These are phyloP conservation scores for Callospermophilus lateralis DNA, from an alignment of 2,113 vertebrate genomes.

Conservation along the genomic window DNA sequence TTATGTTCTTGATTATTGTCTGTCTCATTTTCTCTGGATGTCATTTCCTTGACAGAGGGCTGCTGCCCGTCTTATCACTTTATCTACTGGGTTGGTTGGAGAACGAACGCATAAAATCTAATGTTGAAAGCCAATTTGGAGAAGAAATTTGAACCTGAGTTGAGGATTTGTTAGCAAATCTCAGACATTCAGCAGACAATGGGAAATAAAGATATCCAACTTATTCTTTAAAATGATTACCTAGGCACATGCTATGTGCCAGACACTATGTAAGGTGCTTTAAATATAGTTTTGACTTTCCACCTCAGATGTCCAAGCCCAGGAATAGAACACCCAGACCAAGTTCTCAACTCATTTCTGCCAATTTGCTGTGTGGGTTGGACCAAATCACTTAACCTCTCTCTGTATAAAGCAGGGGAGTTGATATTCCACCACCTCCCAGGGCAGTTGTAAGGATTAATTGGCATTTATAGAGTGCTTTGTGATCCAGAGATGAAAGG, in stretches of 20 bases:
- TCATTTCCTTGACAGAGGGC: neutral
- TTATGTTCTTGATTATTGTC: neutral
- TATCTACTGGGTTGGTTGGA: neutral
- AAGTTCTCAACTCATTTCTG: slow-evolving; percentile 1
- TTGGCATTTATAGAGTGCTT: slow-evolving; percentile 76
- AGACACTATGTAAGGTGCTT: neutral
- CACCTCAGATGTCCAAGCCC: neutral
- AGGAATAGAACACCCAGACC: neutral
- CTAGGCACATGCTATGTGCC: neutral
- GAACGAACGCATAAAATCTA: neutral
- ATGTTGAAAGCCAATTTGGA: neutral
- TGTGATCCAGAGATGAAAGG: slow-evolving; percentile 81
- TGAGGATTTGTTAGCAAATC: neutral
- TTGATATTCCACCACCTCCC: slow-evolving; percentile 26
- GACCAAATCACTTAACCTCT: slow-evolving; percentile 42
- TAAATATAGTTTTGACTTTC: neutral
- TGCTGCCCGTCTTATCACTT: neutral
- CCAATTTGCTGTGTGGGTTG: slow-evolving; percentile 54
- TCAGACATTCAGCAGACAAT: neutral
- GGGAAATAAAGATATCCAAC: neutral
- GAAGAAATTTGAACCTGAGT: neutral
- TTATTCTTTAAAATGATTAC: neutral
- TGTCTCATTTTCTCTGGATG: neutral
- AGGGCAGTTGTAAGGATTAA: slow-evolving; percentile 66
- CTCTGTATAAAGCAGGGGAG: slow-evolving; percentile 33